These are phyloP conservation scores for Xerus inauris DNA, from an alignment of 2,113 vertebrate species.

Conservation along the genomic window DNA sequence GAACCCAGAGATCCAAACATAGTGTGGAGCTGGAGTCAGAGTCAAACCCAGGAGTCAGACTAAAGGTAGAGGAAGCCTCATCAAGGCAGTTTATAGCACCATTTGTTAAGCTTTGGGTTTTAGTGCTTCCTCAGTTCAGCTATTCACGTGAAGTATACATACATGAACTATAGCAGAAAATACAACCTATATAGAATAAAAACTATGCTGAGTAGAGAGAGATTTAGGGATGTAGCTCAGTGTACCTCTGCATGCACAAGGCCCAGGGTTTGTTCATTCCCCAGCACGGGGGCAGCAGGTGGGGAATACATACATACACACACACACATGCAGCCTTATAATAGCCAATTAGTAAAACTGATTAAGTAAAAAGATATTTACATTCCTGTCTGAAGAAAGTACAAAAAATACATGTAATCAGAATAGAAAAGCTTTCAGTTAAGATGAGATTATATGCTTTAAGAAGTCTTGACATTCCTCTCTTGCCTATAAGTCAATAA, in stretches of 20 bases:
- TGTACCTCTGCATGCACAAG: neutral
- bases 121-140: accelerated
- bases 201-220: neutral
- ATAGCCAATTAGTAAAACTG: neutral
- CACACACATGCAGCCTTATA: neutral
- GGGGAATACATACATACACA: neutral
- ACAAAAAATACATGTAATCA: neutral
- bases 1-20: neutral
- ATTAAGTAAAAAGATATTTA: neutral
- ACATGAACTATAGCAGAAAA: neutral
- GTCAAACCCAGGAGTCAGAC: neutral
- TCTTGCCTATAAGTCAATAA: neutral
- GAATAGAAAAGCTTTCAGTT: neutral
- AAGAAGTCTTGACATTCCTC: neutral
- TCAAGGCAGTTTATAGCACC: neutral
- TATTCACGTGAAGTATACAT: neutral
- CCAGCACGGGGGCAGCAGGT: neutral
- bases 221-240: neutral
- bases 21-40: neutral
- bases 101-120: neutral
- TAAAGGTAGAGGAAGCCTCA: neutral
- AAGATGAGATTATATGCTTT: neutral
- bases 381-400: neutral
- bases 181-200: neutral
- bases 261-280: neutral